Base-by-base conservation (phyloP, 2,113 vertebrate species). In the Dicerorhinus sumatrensis region DNA sequence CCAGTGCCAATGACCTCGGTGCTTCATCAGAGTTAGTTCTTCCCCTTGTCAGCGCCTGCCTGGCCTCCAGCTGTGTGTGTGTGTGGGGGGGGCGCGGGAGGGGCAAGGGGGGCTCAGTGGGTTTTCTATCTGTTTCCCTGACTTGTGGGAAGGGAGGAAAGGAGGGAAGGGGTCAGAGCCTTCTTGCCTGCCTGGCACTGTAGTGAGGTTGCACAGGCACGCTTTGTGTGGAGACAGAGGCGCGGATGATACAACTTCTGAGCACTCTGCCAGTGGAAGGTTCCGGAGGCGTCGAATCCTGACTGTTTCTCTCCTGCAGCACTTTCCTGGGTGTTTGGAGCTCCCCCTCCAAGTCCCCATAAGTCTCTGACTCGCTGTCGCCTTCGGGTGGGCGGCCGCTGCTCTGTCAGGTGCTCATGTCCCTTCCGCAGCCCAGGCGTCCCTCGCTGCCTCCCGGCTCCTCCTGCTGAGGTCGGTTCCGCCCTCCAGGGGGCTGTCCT, bases 241-340 rank as follows among this genome's bases (percentile, higher is more conserved):
- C 31, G 5, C 0, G 0, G 42, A 7, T 73, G 39, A n/a, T 29
- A 1, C 0, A 51, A 84, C 27, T 29, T 9, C 48, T 29, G 82
- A 65, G 58, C 54, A 76, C 75, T 88, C 77, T 70, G 72, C 73
- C 54, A 10, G 21, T 65, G 8, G 77, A 33, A 48, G 82, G 36
- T 67, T 77, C 83, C 14, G 14, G 60, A 75, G 69, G 39, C 8
- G 0, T 42, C 1, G 1, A 2, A 33, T 75, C 63, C n/a, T 12
- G 20, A 42, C 23, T 58, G 1, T 85, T 65, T 94, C 58, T 85
- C 6, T 82, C 60, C 54, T 51, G 46, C 4, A 21, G 39, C 36
- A 25, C 67, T 69, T 63, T 23, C 27, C 39, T 79, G 89, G 51
- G 51, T 54, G 25, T 82, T 92, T 48, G 58, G 76, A 58, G 73